Conservation (phyloP, 2,113 vertebrate genomes). For the Garra rufa region DNA sequence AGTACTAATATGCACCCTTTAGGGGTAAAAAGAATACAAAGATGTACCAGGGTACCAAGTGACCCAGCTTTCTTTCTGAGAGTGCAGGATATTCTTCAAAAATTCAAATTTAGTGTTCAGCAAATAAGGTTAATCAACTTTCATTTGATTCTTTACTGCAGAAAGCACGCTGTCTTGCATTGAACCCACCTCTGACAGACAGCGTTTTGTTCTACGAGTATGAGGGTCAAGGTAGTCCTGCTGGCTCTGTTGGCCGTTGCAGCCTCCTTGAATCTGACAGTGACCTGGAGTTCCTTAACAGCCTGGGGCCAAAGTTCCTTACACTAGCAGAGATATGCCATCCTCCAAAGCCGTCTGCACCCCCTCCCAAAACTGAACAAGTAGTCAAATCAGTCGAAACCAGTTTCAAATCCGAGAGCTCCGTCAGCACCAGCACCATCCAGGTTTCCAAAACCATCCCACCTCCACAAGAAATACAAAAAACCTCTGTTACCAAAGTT, state of each 20-base stretch:
- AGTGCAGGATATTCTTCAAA: background rate
- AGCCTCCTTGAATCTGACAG: constrained; percentile 84
- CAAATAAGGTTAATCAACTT: no score
- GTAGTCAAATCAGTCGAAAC: constrained; percentile 51
- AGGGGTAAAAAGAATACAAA: no score
- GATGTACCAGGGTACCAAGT: no score
- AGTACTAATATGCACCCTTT: no score
- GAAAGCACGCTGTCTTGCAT: constrained; percentile 82
- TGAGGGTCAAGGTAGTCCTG: constrained; percentile 80
- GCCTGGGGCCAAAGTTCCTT: constrained; percentile 87
- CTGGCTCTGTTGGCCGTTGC: constrained; percentile 84
- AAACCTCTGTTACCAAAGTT: constrained; percentile 43
- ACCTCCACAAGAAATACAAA: constrained; percentile 30
- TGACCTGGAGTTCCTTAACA: constrained; percentile 83
- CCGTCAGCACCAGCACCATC: constrained; percentile 37
- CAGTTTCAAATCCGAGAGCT: constrained; percentile 53
- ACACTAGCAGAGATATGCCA: constrained; percentile 87
- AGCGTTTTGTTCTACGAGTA: constrained; percentile 79
- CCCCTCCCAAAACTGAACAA: constrained; percentile 48
- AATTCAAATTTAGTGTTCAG: background rate
- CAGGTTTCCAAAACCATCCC: constrained; percentile 52
- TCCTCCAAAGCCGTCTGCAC: constrained; percentile 67
- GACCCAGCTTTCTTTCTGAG: no score
- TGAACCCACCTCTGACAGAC: constrained; percentile 71
- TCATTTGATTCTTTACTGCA: constrained; percentile 65